Evolutionary conservation across 1,140 invertebrate genomes (phyloP), one percentile per base, ranked within the genome.

Genomic region (Drosophila nasuta): DNA sequence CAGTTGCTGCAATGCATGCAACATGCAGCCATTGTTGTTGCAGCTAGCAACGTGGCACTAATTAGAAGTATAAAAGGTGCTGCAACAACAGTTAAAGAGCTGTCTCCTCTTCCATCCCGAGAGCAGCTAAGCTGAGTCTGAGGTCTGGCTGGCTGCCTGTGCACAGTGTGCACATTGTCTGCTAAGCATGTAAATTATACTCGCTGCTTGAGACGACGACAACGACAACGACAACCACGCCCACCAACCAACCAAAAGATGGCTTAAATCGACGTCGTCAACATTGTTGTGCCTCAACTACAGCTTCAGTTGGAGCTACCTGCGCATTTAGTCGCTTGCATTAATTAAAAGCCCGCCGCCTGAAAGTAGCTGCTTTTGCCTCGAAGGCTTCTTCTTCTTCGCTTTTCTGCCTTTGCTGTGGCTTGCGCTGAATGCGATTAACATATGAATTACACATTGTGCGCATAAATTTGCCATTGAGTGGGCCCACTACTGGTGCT

Each of bases 61-160:
- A 89, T 89, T 89, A 89, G 85, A 89, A 89, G 85, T 73, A 89
- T 89, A 89, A 89, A 89, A 89, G 85, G 85, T 85, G 85, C 81
- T 69, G 69, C 85, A 78, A 85, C 77, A 81, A 80, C 81, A 83
- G 70, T 78, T 81, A 75, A 75, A 77, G 77, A 67, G 66, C 66
- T 70, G 73, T 62, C 59, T 75, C 66, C 63, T 15, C 15, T 20
- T 25, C 17, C 49, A n/a, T 13, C 25, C 6, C 25, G 7, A 11
- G n/a, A 11, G n/a, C 51, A 33, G 6, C 46, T 49, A 10, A 20
- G 17, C 20, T 33, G 20, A 25, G 20, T 28, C 20, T 17, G 52
- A 54, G 1, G 1, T 43, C 15, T 15, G 20, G 28, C 49, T 63
- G 43, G 35, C 57, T 81, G 43, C 30, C 57, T 81, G 62, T 57